Conservation (phyloP, 2,113 vertebrate species). For the Gymnogyps californianus region DNA sequence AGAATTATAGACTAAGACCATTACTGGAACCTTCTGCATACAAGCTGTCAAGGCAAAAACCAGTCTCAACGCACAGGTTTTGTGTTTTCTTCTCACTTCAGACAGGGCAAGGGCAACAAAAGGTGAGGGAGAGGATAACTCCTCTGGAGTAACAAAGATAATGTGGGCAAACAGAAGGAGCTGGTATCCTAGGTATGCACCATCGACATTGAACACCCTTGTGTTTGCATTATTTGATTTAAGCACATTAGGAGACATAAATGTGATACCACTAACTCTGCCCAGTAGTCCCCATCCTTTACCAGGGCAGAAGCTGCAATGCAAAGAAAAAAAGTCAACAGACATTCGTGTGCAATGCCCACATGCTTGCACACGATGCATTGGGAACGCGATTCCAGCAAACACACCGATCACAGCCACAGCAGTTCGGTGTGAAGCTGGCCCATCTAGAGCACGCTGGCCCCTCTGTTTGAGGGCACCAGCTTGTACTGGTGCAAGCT, state of each 20-base stretch:
- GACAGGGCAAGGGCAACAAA: background rate
- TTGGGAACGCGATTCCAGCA: background rate
- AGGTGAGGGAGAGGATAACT: background rate
- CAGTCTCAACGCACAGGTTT: background rate
- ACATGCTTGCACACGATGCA: no score
- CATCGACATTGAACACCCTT: fast-evolving
- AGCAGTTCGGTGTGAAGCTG: background rate
- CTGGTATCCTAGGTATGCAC: background rate
- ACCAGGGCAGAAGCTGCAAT: background rate
- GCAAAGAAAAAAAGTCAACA: background rate
- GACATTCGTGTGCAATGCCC: background rate
- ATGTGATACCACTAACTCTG: background rate
- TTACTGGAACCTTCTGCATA: background rate
- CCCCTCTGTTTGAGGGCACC: background rate
- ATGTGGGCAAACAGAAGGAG: background rate
- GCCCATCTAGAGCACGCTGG: background rate
- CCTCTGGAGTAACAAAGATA: background rate
- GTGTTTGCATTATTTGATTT: background rate
- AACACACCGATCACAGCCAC: fast-evolving
- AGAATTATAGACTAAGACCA: background rate
- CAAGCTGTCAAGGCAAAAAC: background rate
- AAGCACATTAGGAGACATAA: background rate
- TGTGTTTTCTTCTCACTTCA: background rate
- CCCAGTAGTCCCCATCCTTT: background rate
- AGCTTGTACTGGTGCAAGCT: background rate